phyloP scores from a whole-genome alignment of 2,888 invertebrate genomes.

The Pyrrhia umbra region DNA sequence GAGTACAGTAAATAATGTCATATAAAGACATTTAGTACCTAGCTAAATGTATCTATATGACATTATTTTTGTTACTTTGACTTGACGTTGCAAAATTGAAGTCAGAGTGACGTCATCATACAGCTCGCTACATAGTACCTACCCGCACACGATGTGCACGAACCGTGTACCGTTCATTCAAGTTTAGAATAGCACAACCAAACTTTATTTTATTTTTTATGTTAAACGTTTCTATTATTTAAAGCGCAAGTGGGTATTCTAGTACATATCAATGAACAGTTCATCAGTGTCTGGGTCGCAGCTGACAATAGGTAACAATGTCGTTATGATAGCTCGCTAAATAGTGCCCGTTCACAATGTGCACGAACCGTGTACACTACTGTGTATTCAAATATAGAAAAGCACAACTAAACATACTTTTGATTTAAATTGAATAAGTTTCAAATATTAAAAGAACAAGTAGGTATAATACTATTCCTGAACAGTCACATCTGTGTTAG shows the following conservation, averaged over 20 bases:
- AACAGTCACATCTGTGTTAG: slow-evolving; percentile 25
- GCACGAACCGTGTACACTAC: slow-evolving; percentile 41
- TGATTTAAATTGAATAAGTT: too few species aligned
- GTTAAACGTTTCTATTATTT: too few species aligned
- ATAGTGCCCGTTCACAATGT: slow-evolving; percentile 86
- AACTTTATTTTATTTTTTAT: too few species aligned
- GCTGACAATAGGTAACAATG: slow-evolving; percentile 86
- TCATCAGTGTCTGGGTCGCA: slow-evolving; percentile 75
- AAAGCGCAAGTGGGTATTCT: background rate
- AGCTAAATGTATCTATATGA: too few species aligned
- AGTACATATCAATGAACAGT: slow-evolving; percentile 4
- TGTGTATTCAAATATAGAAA: background rate
- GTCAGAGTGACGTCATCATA: slow-evolving; percentile 79
- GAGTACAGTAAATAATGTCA: too few species aligned
- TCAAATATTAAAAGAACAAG: too few species aligned
- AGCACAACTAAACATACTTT: too few species aligned
- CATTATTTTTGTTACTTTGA: too few species aligned
- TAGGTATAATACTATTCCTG: background rate
- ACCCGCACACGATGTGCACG: slow-evolving; percentile 82
- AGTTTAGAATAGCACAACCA: slow-evolving; percentile 68
- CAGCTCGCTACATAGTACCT: slow-evolving; percentile 78
- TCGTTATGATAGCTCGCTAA: slow-evolving; percentile 80
- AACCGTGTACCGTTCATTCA: slow-evolving; percentile 10
- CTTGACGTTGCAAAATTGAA: too few species aligned
- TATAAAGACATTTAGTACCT: too few species aligned